phyloP scores from a whole-genome alignment of 2,888 invertebrate species.

The Entomobrya multifasciata region DNA sequence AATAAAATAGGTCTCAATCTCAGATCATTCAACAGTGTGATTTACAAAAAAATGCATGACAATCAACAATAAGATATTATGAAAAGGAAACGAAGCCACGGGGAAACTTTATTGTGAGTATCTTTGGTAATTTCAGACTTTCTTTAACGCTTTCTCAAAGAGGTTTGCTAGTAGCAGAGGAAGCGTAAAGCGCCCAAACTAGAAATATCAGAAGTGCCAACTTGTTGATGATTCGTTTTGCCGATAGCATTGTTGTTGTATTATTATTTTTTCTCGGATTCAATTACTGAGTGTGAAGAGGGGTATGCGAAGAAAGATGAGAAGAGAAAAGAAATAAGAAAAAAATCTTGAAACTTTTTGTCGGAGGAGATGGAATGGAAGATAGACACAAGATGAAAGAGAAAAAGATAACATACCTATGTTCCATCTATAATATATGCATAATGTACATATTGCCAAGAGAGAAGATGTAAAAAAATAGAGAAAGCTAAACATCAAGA shows the following conservation, averaged over 20 bases:
- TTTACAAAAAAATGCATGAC: conserved; percentile 49
- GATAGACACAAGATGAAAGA: conserved; percentile 5
- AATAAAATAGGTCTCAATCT: conserved; percentile 2
- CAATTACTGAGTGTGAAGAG: not conserved
- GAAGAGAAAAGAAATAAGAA: not conserved
- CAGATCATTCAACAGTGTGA: conserved; percentile 1
- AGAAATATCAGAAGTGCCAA: conserved; percentile 6
- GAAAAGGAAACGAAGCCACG: conserved; percentile 17
- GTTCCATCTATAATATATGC: not conserved
- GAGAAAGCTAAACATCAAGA: not conserved
- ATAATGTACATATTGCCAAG: conserved; percentile 10
- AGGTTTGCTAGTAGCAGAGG: not conserved
- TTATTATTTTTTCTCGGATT: conserved; percentile 31
- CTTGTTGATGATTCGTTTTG: conserved; percentile 46
- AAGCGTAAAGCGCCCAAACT: conserved; percentile 1
- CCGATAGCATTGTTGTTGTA: conserved; percentile 50
- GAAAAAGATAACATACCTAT: not conserved
- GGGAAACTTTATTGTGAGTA: conserved; percentile 27
- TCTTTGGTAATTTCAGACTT: not conserved
- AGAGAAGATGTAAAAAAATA: not conserved
- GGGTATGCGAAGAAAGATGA: not conserved
- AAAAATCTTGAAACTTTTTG: conserved; percentile 70
- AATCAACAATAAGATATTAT: conserved; percentile 25
- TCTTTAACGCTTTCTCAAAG: not conserved
- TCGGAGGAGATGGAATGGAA: conserved; percentile 1